Conservation (phyloP, 2,113 vertebrate species). For the Varanus komodoensis region DNA sequence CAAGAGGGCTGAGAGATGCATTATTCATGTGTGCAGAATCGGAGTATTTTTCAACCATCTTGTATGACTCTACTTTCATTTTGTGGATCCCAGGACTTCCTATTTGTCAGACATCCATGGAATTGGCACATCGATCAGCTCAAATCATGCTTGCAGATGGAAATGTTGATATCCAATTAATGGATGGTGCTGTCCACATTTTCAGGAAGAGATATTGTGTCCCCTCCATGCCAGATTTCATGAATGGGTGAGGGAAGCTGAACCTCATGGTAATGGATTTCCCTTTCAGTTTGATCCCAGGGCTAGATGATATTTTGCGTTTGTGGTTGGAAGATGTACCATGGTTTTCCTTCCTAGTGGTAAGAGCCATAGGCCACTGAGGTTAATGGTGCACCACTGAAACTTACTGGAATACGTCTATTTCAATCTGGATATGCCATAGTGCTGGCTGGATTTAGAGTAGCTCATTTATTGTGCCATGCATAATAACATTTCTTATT, state of each 20-base stretch:
- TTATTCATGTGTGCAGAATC: constrained; percentile 13
- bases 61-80: not conserved
- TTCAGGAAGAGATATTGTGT: not conserved
- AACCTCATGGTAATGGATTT: no score
- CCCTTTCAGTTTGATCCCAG: not conserved
- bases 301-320: not conserved
- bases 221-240: not conserved
- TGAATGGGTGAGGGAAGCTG: no score
- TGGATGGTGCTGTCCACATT: no score
- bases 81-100: not conserved
- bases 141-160: not conserved
- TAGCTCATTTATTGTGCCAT: not conserved
- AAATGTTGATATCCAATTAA: not conserved
- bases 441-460: not conserved
- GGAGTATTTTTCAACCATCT: not conserved
- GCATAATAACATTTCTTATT: no score
- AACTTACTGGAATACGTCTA: not conserved
- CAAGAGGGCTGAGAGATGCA: not conserved
- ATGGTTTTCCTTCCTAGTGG: not conserved
- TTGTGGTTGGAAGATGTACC: not conserved
- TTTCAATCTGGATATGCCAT: not conserved
- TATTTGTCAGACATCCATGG: not conserved
- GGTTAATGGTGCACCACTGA: not conserved
- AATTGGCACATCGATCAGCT: not conserved
- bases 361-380: not conserved